These are phyloP conservation scores for Rhineura floridana DNA, from an alignment of 2,113 vertebrate genomes.

Conservation along the genomic window DNA sequence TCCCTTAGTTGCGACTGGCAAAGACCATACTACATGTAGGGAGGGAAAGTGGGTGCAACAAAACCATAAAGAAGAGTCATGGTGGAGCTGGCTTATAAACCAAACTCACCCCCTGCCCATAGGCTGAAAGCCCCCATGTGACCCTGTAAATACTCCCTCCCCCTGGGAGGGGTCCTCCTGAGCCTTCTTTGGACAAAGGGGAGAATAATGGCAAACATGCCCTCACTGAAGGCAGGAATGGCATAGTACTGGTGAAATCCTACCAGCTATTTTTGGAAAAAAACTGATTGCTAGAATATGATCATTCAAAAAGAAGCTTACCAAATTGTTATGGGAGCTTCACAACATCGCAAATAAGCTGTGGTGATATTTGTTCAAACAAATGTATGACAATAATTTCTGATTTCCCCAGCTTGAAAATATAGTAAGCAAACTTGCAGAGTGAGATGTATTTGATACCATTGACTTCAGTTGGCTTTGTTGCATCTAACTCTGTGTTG, in stretches of 20 bases:
- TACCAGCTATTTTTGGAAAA: not conserved
- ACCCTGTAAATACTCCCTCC: no score
- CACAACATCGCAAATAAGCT: not conserved
- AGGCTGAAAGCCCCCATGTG: no score
- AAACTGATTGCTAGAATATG: not conserved
- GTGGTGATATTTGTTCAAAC: not conserved
- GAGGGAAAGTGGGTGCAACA: no score
- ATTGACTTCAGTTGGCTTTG: not conserved
- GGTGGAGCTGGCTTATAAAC: no score
- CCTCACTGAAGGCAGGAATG: no score
- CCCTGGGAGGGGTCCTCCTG: no score
- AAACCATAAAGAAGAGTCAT: no score
- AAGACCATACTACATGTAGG: no score
- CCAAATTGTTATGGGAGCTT: not conserved
- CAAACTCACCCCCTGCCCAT: no score
- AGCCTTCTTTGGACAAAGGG: no score
- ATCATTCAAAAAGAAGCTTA: not conserved
- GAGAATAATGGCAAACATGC: no score
- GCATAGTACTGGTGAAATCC: not conserved
- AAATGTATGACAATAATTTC: not conserved
- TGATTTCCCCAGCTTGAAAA: not conserved
- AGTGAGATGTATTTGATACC: not conserved
- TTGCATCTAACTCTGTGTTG: not conserved
- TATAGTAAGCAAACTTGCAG: not conserved
- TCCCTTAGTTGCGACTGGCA: no score